Evolutionary conservation across 2,113 vertebrate genomes (phyloP).

Genomic region (Candoia aspera): DNA sequence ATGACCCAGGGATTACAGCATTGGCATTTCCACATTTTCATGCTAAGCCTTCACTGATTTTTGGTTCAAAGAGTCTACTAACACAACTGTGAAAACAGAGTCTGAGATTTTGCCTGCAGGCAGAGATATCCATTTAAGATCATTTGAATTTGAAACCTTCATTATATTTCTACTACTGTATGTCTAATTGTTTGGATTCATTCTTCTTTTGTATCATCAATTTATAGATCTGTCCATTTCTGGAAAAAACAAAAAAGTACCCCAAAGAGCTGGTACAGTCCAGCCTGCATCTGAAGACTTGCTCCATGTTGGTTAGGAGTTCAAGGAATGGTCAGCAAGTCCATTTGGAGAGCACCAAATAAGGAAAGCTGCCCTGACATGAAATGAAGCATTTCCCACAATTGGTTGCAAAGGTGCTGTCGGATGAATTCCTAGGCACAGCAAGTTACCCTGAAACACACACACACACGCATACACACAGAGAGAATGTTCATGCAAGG

Average conservation of each 20-base stretch:
- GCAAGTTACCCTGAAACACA: neutral
- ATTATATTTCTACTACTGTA: neutral
- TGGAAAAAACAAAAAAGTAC: neutral
- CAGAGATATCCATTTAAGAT: constrained; percentile 56
- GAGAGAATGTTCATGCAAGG: neutral
- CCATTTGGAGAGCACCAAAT: neutral
- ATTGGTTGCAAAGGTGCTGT: neutral
- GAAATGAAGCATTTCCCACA: neutral
- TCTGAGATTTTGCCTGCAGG: constrained; percentile 38
- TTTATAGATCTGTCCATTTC: neutral
- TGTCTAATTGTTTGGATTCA: neutral
- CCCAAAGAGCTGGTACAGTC: neutral
- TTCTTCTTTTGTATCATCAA: neutral
- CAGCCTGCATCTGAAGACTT: neutral
- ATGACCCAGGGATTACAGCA: constrained; percentile 65
- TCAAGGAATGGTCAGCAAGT: neutral
- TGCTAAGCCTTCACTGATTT: constrained; percentile 62
- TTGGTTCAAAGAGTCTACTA: constrained; percentile 57
- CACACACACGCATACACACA: neutral
- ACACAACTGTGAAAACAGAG: constrained; percentile 60
- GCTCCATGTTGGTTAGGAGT: neutral
- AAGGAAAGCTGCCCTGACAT: neutral
- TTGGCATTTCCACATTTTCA: constrained; percentile 62
- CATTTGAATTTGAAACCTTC: constrained; percentile 48
- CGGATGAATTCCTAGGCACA: neutral